Evolutionary conservation across 2,888 invertebrate genomes (phyloP), one percentile per base, ranked within the genome.

Genomic region (Chaetogeoica ovagalla): DNA sequence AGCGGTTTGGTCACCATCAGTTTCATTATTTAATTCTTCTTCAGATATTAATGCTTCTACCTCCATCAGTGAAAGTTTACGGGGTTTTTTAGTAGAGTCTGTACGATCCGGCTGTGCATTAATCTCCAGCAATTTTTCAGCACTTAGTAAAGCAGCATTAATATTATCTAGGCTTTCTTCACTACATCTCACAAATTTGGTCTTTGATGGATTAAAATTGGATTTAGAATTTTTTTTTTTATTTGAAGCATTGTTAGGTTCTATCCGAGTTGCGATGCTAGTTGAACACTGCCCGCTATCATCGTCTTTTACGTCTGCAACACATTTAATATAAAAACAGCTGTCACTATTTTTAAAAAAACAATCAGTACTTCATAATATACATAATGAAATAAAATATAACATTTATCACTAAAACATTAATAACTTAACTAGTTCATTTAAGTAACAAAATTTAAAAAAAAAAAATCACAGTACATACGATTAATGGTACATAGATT

Each of bases 311-410:
- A 2, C 17, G 62, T 70, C 77, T 79, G 65, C 30, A 79, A 79
- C 48, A 68, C 8, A 76, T 59, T n/a, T 68, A 59, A 59, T 30
- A 43, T 48, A 68, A 59, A 76, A 68, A 68, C 43, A 60, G 43
- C 72, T 11, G 43, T 60, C 43, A 71, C 57, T 71, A 71, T 21
- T 70, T 57, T 59, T 59, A 69, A 55, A 69, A 55, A 60, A 69
- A 69, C 17, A 52, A 59, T n/a, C 37, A 7, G 9, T 21, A 39
- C 5, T 21, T n/a, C 15, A 52, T 39, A 55, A 5, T 21, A 55
- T 55, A 23, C 30, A 59, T 7, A 21, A 65, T 19, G 13, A 52
- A 3, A n/a, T 39, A 23, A 48, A 68, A 21, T 13, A 19, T 63
- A 37, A 30, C 17, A 63, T 39, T 59, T n/a, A n/a, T n/a, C 5